Base-by-base conservation (phyloP, 2,888 invertebrate species). In the Cryptops parisi region DNA sequence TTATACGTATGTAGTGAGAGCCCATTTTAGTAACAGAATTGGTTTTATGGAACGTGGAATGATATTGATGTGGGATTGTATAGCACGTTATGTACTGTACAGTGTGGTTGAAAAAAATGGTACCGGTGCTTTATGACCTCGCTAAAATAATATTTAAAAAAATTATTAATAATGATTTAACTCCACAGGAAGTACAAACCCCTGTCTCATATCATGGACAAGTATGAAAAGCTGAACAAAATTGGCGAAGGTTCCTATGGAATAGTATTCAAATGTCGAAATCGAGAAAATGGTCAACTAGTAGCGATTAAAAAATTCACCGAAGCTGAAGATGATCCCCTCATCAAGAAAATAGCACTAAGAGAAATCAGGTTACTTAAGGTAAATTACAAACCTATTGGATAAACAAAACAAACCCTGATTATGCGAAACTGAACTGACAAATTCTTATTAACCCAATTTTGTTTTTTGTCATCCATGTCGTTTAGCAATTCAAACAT, bases 221-320 rank as follows among this genome's bases (percentile, higher is more conserved):
- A 70, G 57, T 96, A 94, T 73, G 94, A 96, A 72, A 91, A 93
- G 70, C 76, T 96, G 53, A 84, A 85, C 55, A 85, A 93, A 64
- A 78, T 96, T 49, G 96, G 96, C 59, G 94, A 96, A 74, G 96
- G 91, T 52, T 89, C 88, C 62, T 91, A 93, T 72, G 91, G 93
- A 15, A 81, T 94, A 63, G 96, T 96, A 59, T 91, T 93, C 74
- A 94, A 94, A 70, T 96, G 96, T 70, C 80, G 88, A 54, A 91
- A 94, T 73, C 78, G 90, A 56, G 94, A 96, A 65, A 90, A 87
- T 1, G 90, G 94, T 19, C 87, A 89, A 66, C 76, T 93, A 55
- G 94, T 96, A 41, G 96, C 96, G 41, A 90, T 96, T 58, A 96
- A 96, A 72, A 88, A 94, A 70, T 96, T 96, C 68, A 84, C 93